Conservation (phyloP, 1,140 invertebrate species). For the Euura saliciscinereae region DNA sequence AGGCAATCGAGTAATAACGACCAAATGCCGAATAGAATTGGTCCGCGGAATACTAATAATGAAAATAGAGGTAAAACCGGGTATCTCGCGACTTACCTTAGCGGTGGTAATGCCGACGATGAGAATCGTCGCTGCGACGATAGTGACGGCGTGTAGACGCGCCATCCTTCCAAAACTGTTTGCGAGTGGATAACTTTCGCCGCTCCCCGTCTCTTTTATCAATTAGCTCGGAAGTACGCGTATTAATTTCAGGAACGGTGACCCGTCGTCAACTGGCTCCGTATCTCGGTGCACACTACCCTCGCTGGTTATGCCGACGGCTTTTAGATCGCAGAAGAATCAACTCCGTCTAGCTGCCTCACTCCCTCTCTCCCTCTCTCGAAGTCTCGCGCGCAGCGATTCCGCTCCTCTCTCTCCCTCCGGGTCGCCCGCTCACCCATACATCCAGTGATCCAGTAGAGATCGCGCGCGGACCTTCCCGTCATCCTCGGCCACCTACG, state of each 20-base stretch:
- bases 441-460: not conserved
- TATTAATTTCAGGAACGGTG: conserved; percentile 10
- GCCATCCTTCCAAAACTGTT: conserved; percentile 33
- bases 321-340: not conserved
- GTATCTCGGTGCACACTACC: not conserved
- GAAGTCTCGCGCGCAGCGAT: not conserved
- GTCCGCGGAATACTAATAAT: not conserved
- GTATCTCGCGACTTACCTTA: not conserved
- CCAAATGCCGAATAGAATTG: not conserved
- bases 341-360: not conserved
- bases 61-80: not conserved
- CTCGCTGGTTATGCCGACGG: too few relatives aligned
- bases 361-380: not conserved
- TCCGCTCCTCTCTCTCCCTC: not conserved
- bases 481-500: not conserved
- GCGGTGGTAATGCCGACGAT: conserved; percentile 17
- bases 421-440: too few relatives aligned
- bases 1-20: too few relatives aligned
- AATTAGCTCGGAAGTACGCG: conserved; percentile 11
- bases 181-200: not conserved
- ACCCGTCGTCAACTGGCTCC: not conserved
- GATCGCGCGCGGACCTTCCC: not conserved
- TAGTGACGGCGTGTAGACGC: conserved; percentile 26
- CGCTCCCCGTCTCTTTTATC: conserved; percentile 18
- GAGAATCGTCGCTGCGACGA: conserved; percentile 20